Base-by-base conservation (phyloP, 2,797 vertebrate species). In the Okamejei kenojei region DNA sequence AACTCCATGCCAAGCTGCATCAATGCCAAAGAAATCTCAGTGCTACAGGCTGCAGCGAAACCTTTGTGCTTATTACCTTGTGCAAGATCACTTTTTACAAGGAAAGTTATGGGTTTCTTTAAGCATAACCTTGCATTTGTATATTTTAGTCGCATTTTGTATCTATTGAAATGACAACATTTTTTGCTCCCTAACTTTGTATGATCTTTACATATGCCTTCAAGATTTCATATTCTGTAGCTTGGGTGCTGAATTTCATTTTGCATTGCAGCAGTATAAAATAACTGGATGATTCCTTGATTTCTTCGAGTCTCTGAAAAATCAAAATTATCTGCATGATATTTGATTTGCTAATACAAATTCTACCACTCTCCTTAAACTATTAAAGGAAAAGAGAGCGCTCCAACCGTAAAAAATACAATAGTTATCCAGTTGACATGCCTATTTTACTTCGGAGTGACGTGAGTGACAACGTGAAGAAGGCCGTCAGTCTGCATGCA, bases 251-350 rank as follows among this genome's bases (percentile, higher is more conserved):
- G 61, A 73, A 71, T 90, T 19, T 73, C 68, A 73, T 17, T 90
- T 45, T 38, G 32, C 45, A 35, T 21, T 91, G 38, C 21, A 91
- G 35, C 11, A 74, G 73, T 21, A 32, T 90, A 90, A 73, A 91
- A 21, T 73, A 21, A 9, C 32, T 68, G 35, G 38, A 21, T 23
- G 7, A 91, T 54, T 54, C 13, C 54, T 54, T 92, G 54, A 74
- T 73, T 54, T 92, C 5, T 92, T 26, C 38, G 38, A 29, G 45
- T 29, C 58, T 76, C 74, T 11, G 32, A 92, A 76, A 32, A 92
- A 90, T 38, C 38, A 74, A 74, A 91, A 92, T 6, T 54, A 92
- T 23, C 11, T 91, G 45, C n/a, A 73, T 91, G 88, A 54, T 92
- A 92, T 54, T 92, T 68, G 15, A 10, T 76, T 73, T 45, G 68